Evolutionary conservation across 2,113 vertebrate species (phyloP), one percentile per base, ranked within the genome.

Genomic region (Tympanuchus pallidicinctus): DNA sequence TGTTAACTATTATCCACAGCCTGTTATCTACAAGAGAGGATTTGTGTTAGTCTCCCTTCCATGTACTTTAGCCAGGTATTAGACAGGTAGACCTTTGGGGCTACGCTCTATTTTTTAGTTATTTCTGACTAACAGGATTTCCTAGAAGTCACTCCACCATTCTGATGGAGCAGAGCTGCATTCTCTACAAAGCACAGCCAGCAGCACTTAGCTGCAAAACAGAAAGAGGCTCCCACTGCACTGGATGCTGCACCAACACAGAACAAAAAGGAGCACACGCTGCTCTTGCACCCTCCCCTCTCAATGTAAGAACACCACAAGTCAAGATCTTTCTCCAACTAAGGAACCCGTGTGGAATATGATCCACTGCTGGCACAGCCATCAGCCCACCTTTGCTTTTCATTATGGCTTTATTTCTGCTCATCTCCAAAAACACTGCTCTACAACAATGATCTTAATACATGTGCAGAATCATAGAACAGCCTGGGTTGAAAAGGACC

Each of bases 371-470:
- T 84, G 61, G 54, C 86, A 65, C 65, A 89, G 77, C 5, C 1
- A 61, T 92, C 34, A 82, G 66, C 27, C 90, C 91, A 84, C 47
- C 76, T 94, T 8, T 57, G 66, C 38, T 85, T 88, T 88, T 60
- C 2, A 1, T 66, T 81, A 27, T 60, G 90, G 84, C 52, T 88
- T 90, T 36, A 90, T 91, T 83, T 82, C 45, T 88, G 65, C n/a
- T 70, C 61, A 72, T 16, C 65, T 78, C 81, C 43, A 92, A 81
- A 92, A 86, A 7, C 14, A 32, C 22, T n/a, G 36, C 2, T 90
- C 30, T 80, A 72, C 34, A 36, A 47, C 12, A 24, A 17, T 27
- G 83, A 30, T 78, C 25, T 43, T 81, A 27, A 32, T 12, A 52
- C 11, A 60, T 0, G 1, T 7, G 10, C 45, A 90, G 47, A 90